A percentile compares a stretch with the other conserved stretches of the same genome.
These are phyloP conservation scores for Gerris lacustris DNA, from an alignment of 2,888 invertebrate species.

Conservation along the genomic window DNA sequence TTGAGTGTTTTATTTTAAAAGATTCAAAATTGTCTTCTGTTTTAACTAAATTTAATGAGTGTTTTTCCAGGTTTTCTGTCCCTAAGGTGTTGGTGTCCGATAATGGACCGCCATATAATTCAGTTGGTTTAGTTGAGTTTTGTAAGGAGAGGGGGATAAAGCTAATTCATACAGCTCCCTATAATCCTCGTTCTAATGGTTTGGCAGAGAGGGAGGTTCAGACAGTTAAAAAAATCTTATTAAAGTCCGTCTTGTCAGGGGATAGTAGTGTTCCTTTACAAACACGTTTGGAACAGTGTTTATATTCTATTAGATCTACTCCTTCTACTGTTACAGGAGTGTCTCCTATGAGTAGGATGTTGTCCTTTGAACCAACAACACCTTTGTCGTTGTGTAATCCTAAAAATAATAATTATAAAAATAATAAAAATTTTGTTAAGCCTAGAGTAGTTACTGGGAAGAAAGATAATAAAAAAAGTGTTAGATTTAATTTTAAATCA, in stretches of 20 bases:
- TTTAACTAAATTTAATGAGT: neutral
- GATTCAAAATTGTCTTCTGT: neutral
- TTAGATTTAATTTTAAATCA: neutral
- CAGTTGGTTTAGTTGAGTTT: neutral
- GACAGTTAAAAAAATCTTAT: neutral
- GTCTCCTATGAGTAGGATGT: neutral
- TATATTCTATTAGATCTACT: neutral
- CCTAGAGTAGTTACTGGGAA: too few species aligned
- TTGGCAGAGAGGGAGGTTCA: neutral
- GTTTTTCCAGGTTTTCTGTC: neutral
- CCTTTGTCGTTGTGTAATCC: neutral
- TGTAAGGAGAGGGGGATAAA: neutral
- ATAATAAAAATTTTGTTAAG: too few species aligned
- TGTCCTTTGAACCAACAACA: neutral
- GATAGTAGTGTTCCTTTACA: neutral
- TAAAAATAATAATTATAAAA: too few species aligned
- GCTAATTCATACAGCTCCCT: neutral
- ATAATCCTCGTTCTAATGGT: neutral
- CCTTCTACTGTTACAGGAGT: neutral
- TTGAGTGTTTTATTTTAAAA: neutral
- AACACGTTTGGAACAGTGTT: neutral
- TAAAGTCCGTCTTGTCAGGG: neutral
- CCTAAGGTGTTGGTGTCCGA: neutral
- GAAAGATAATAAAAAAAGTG: too few species aligned
- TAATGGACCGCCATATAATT: conserved; percentile 1